These are phyloP conservation scores for Andrena bicolor DNA, from an alignment of 2,888 invertebrate species.

Conservation along the genomic window DNA sequence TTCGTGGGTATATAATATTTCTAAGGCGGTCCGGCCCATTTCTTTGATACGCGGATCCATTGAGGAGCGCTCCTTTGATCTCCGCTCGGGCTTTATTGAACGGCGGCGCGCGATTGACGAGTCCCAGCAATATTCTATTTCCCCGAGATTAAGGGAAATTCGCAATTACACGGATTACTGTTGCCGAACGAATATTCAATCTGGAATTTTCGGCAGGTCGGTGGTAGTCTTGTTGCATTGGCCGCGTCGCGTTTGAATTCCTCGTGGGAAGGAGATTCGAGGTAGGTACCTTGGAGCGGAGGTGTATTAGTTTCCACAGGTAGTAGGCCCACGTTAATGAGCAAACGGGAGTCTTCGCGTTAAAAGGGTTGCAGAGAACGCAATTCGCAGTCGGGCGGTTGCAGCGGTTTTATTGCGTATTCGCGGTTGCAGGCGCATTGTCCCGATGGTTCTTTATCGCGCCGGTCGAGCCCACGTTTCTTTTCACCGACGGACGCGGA, in stretches of 20 bases:
- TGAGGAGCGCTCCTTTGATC: slow-evolving; percentile 76
- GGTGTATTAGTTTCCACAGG: slow-evolving; percentile 7
- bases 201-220: slow-evolving; percentile 32
- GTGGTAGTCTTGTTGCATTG: slow-evolving; percentile 9
- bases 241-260: no score
- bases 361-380: slow-evolving; percentile 54
- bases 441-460: slow-evolving; percentile 50
- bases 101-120: slow-evolving; percentile 69
- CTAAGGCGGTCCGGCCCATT: slow-evolving; percentile 56
- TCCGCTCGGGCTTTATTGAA: slow-evolving; percentile 78
- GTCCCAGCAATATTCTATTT: slow-evolving; percentile 77
- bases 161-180: slow-evolving; percentile 78
- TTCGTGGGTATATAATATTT: slow-evolving; percentile 70
- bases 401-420: slow-evolving; percentile 46
- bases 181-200: slow-evolving; percentile 56
- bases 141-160: slow-evolving; percentile 79
- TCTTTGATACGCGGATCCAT: slow-evolving; percentile 58
- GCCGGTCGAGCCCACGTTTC: slow-evolving; percentile 31
- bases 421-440: slow-evolving; percentile 30
- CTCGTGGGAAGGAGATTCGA: no score
- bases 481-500: slow-evolving; percentile 40
- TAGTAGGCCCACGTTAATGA: slow-evolving; percentile 9
- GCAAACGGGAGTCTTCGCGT: slow-evolving; percentile 49
- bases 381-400: slow-evolving; percentile 35
- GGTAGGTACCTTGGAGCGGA: not conserved